Conservation (phyloP, 1,140 invertebrate species). For the Zaprionus ghesquierei region DNA sequence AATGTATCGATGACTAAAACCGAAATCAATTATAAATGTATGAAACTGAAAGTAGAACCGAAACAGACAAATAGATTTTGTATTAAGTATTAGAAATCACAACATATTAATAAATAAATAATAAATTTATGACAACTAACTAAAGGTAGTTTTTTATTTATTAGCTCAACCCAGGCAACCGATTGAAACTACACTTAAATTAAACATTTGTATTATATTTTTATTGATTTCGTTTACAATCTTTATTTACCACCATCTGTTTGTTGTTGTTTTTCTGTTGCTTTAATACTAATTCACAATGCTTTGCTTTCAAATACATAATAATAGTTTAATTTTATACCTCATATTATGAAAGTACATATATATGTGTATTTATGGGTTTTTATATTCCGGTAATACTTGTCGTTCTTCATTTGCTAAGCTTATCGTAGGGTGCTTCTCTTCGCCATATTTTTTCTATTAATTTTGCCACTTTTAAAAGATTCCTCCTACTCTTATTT, state of each 20-base stretch:
- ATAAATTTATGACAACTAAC: constrained; percentile 40
- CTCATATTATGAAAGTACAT: constrained; percentile 62
- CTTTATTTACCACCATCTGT: constrained; percentile 73
- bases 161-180: not conserved
- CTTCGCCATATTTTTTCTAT: constrained; percentile 29
- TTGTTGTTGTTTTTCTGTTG: constrained; percentile 64
- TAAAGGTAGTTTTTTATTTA: not conserved
- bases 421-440: constrained; percentile 62
- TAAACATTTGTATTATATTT: constrained; percentile 5
- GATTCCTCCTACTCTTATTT: constrained; percentile 1
- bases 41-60: constrained; percentile 28
- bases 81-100: constrained; percentile 65
- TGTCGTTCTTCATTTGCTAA: constrained; percentile 59
- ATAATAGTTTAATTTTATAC: constrained; percentile 74
- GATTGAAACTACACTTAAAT: not conserved
- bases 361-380: constrained; percentile 51
- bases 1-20: constrained; percentile 64
- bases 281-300: constrained; percentile 79
- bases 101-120: constrained; percentile 53
- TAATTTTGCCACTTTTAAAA: constrained; percentile 31
- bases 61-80: constrained; percentile 65
- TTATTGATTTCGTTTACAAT: constrained; percentile 55
- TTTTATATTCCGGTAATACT: constrained; percentile 33
- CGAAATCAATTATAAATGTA: constrained; percentile 69
- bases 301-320: constrained; percentile 77